phyloP scores from a whole-genome alignment of 2,888 invertebrate genomes.

The Tetanocera ferruginea region DNA sequence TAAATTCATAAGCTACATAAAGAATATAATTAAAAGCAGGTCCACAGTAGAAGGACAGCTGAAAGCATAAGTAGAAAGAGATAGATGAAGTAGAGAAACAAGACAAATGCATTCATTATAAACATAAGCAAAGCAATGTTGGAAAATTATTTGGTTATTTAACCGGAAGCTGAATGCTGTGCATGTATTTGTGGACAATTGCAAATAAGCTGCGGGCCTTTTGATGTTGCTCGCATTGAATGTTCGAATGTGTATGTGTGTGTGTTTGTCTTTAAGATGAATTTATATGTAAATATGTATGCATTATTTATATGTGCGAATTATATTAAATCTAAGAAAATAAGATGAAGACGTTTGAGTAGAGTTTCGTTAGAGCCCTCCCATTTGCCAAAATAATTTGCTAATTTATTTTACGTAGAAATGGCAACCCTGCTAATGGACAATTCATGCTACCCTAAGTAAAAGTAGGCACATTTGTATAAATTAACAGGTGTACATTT shows the following conservation, averaged over 20 bases:
- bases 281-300: too few relatives aligned
- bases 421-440: conserved; percentile 31
- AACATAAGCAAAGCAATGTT: too few relatives aligned
- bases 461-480: conserved; percentile 12
- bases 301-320: too few relatives aligned
- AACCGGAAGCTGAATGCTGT: conserved; percentile 44
- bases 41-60: too few relatives aligned
- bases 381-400: not conserved
- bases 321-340: too few relatives aligned
- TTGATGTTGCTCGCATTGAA: not conserved
- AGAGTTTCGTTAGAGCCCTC: too few relatives aligned
- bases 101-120: too few relatives aligned
- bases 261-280: not conserved
- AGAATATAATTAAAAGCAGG: too few relatives aligned
- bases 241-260: conserved; percentile 18
- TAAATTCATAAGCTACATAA: too few relatives aligned
- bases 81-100: too few relatives aligned
- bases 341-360: too few relatives aligned
- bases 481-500: conserved; percentile 1
- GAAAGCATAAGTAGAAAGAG: too few relatives aligned
- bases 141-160: conserved; percentile 50
- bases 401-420: conserved; percentile 10
- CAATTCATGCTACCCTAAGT: conserved; percentile 28
- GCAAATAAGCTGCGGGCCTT: conserved; percentile 2
- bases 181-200: conserved; percentile 10